Conservation (phyloP, 2,797 vertebrate species). For the Phoxinus dragarum region DNA sequence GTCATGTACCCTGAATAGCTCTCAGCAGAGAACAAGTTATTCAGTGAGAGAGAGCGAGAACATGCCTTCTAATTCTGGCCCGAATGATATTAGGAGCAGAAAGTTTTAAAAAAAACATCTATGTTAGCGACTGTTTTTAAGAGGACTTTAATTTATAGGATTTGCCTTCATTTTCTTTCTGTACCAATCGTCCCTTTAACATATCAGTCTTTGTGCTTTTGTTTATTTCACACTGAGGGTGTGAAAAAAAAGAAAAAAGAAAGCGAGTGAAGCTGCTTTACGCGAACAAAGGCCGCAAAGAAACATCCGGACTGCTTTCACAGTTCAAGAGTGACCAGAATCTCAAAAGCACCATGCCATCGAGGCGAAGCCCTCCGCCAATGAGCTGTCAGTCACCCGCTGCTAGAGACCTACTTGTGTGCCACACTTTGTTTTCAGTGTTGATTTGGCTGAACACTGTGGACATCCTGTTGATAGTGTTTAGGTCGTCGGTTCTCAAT, state of each 20-base stretch:
- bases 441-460: constrained; percentile 40
- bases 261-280: constrained; percentile 15
- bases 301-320: constrained; percentile 39
- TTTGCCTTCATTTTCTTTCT: neutral
- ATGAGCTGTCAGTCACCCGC: constrained; percentile 28
- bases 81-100: constrained; percentile 50
- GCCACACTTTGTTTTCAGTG: constrained; percentile 30
- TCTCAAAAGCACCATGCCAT: constrained; percentile 52
- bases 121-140: constrained; percentile 4
- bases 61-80: constrained; percentile 13
- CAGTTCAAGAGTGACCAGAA: constrained; percentile 61
- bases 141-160: neutral
- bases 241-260: neutral
- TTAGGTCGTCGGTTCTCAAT: constrained; percentile 23
- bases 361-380: constrained; percentile 19
- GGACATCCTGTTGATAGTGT: constrained; percentile 38
- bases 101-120: constrained; percentile 19
- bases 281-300: constrained; percentile 49
- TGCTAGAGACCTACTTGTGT: constrained; percentile 20
- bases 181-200: neutral
- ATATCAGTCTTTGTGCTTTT: neutral
- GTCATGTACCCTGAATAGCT: constrained; percentile 59
- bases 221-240: neutral
- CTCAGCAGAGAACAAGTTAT: constrained; percentile 56
- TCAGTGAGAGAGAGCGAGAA: constrained; percentile 49